A percentile compares a stretch with the other conserved stretches of the same genome.
Evolutionary conservation across 2,797 vertebrate species (phyloP).

Genomic region (Rhinichthys osculus): DNA sequence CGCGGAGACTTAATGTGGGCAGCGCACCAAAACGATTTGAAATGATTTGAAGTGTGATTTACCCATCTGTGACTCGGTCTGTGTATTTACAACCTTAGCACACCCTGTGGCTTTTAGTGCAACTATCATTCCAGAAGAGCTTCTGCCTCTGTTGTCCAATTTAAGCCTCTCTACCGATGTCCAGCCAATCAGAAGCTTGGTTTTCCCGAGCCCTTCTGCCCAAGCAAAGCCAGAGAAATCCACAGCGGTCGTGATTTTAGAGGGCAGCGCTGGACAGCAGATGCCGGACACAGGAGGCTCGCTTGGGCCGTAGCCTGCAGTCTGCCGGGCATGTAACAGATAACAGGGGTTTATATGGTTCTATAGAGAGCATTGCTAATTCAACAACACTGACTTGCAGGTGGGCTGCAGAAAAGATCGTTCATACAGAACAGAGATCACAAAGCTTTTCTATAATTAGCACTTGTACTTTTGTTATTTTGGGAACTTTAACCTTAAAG

Average conservation of each 20-base stretch:
- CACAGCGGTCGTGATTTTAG: slow-evolving; percentile 18
- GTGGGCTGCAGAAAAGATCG: slow-evolving; percentile 26
- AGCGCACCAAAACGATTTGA: not conserved
- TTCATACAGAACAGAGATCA: slow-evolving; percentile 43
- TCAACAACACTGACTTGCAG: slow-evolving; percentile 43
- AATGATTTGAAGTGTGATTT: slow-evolving; percentile 20
- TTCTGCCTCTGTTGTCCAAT: slow-evolving; percentile 42
- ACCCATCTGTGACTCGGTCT: slow-evolving; percentile 33
- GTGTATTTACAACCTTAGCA: slow-evolving; percentile 45
- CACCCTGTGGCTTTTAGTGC: slow-evolving; percentile 43
- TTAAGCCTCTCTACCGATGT: slow-evolving; percentile 30
- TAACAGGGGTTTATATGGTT: slow-evolving; percentile 53
- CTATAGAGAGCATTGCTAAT: slow-evolving; percentile 51
- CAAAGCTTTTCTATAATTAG: slow-evolving; percentile 49
- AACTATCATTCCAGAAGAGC: slow-evolving; percentile 36
- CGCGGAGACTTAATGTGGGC: not conserved
- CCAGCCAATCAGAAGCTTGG: slow-evolving; percentile 20
- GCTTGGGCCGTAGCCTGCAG: slow-evolving; percentile 26
- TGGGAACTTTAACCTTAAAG: not conserved
- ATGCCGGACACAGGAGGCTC: slow-evolving; percentile 27
- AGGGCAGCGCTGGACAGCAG: slow-evolving; percentile 21
- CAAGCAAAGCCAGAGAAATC: slow-evolving; percentile 23
- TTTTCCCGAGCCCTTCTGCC: slow-evolving; percentile 20
- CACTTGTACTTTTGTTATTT: slow-evolving; percentile 29
- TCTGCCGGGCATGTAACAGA: slow-evolving; percentile 49